Conservation (phyloP, 1,140 invertebrate genomes). For the Dendroctonus valens region DNA sequence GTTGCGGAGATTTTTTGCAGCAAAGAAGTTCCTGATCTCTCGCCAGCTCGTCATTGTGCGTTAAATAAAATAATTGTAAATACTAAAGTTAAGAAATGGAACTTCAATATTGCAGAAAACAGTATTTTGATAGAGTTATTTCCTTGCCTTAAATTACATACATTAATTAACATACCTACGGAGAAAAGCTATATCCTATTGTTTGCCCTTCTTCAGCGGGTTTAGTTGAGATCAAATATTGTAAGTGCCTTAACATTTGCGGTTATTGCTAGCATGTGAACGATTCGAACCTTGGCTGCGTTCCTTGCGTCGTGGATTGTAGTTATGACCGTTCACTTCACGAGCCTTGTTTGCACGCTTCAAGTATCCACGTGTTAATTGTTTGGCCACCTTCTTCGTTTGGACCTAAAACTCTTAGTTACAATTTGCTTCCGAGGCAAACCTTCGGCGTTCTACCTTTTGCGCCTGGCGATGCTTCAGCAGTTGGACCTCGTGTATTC, state of each 20-base stretch:
- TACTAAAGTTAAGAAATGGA: background rate
- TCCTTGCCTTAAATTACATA: conserved; percentile 2
- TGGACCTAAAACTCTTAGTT: conserved; percentile 49
- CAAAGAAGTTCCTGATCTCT: background rate
- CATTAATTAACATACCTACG: background rate
- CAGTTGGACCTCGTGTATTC: conserved; percentile 27
- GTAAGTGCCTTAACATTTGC: conserved; percentile 60
- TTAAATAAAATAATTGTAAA: background rate
- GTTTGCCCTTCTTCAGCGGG: too few species aligned
- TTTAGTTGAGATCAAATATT: conserved; percentile 6
- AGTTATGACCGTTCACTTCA: conserved; percentile 62
- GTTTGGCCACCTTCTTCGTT: conserved; percentile 56
- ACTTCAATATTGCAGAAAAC: background rate
- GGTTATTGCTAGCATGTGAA: conserved; percentile 70
- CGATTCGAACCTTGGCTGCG: conserved; percentile 59
- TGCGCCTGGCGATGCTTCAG: conserved; percentile 39
- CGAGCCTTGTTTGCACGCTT: conserved; percentile 66
- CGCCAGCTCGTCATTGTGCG: too few species aligned
- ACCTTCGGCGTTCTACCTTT: conserved; percentile 36
- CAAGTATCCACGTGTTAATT: conserved; percentile 58
- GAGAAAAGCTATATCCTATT: background rate
- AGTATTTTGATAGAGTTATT: background rate
- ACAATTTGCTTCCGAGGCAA: background rate
- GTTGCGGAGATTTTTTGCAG: conserved; percentile 12
- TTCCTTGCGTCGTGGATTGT: conserved; percentile 62